These are phyloP conservation scores for Bombycilla garrulus DNA, from an alignment of 2,113 vertebrate species.

Conservation along the genomic window DNA sequence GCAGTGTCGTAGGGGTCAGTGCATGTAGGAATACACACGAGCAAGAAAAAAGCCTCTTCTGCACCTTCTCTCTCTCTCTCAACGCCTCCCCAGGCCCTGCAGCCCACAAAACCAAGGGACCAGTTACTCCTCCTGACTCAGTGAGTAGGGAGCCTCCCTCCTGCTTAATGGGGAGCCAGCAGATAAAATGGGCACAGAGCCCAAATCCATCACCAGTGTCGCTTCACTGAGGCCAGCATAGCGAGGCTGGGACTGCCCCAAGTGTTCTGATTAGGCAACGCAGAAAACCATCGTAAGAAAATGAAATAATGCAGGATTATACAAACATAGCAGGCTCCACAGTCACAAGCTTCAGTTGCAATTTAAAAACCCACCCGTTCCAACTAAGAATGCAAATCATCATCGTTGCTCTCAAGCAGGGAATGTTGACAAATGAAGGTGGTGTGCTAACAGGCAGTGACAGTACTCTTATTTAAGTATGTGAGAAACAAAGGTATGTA, in stretches of 20 bases:
- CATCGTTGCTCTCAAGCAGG: background rate
- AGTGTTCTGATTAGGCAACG: background rate
- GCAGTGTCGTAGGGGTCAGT: fast-evolving
- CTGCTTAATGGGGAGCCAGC: background rate
- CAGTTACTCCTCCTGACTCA: background rate
- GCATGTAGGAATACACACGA: fast-evolving
- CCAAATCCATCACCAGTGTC: background rate
- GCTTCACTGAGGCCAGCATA: background rate
- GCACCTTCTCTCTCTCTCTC: background rate
- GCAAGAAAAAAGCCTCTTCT: background rate
- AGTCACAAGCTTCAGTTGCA: background rate
- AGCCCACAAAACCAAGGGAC: background rate
- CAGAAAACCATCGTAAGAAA: background rate
- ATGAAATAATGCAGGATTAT: background rate
- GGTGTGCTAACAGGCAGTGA: slow-evolving; percentile 45
- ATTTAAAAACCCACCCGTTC: background rate
- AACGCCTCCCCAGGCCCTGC: background rate
- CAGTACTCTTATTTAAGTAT: slow-evolving; percentile 34
- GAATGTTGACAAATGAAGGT: slow-evolving; percentile 52
- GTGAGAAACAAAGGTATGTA: slow-evolving; percentile 59
- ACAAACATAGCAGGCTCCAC: background rate
- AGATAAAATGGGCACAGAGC: background rate
- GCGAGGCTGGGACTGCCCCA: fast-evolving
- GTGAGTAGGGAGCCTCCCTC: background rate
- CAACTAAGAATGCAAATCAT: slow-evolving; percentile 41